Percentiles rank a stretch among this genome's conserved stretches.
phyloP scores from a whole-genome alignment of 1,140 invertebrate species.

The Apocrypta bakeri region DNA sequence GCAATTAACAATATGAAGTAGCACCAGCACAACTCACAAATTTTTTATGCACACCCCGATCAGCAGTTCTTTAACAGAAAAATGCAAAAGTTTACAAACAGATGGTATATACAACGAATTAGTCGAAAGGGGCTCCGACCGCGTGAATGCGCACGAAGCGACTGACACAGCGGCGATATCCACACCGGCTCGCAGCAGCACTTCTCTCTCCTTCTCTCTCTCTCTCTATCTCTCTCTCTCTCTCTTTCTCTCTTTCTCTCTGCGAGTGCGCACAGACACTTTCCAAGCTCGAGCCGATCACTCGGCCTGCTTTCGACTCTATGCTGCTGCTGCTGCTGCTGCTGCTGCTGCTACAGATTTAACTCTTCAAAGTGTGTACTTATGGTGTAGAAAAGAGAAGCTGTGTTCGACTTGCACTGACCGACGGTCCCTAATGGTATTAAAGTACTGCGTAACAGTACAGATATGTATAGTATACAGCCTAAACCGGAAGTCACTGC shows the following conservation, averaged over 20 bases:
- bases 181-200: conserved; percentile 5
- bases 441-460: background rate
- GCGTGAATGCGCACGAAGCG: conserved; percentile 67
- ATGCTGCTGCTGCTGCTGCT: background rate
- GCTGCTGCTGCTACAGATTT: conserved; percentile 1
- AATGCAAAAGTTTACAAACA: background rate
- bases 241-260: conserved; percentile 47
- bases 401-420: conserved; percentile 1
- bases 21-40: background rate
- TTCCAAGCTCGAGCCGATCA: conserved; percentile 21
- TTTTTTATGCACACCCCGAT: background rate
- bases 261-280: conserved; percentile 15
- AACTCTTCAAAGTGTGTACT: background rate
- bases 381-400: background rate
- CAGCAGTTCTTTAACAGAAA: no score
- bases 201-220: conserved; percentile 35
- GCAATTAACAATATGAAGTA: background rate
- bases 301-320: conserved; percentile 33
- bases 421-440: conserved; percentile 2
- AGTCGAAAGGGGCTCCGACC: conserved; percentile 55
- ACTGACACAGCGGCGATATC: conserved; percentile 60
- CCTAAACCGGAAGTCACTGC: background rate
- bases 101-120: background rate
- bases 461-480: no score
- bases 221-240: conserved; percentile 45